Base-by-base conservation (phyloP, 2,888 invertebrate species). In the Oxytorus armatus region DNA sequence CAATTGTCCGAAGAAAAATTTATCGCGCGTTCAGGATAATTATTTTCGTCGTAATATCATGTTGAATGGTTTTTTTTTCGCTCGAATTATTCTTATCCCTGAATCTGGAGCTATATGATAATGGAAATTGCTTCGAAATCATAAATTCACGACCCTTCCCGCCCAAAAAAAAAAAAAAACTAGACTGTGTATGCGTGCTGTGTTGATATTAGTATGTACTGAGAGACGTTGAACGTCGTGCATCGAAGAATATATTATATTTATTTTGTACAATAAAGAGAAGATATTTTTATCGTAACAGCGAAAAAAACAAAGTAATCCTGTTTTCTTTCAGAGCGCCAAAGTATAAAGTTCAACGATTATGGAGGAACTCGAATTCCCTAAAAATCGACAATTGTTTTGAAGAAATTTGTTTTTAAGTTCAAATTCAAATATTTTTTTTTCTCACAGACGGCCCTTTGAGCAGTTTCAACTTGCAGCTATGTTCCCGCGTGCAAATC, bases 181-280 rank as follows among this genome's bases (percentile, higher is more conserved):
- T 73, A 61, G 78, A 73, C 78, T 79, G 79, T 73, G 61, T 57
- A 63, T 69, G 33, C 65, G 72, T 44, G 75, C 79, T 79, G 79
- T 70, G 79, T 75, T 79, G 16, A 47, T 82, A 77, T 73, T 80
- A 66, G 53, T 76, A 70, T 75, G 68, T 73, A 57, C 36, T 21
- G 65, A 75, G 77, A 70, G 87, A 82, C 87, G 87, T 87, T 86
- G 87, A 88, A 81, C 87, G 86, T 87, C 86, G 82, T 85, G 82
- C 86, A 65, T 57, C 44, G 63, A 57, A 70, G 57, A 66, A 53
- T 39, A 55, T 55, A 55, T 72, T 7, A 78, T 79, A 79, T 79
- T 79, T 79, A 79, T 79, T 79, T 75, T 79, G 69, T 79, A 70
- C 14, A 65, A 66, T 75, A 76, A 42, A 42, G 5, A 29, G 5